Base-by-base conservation (phyloP, 2,888 invertebrate species). In the Folsomia candida region DNA sequence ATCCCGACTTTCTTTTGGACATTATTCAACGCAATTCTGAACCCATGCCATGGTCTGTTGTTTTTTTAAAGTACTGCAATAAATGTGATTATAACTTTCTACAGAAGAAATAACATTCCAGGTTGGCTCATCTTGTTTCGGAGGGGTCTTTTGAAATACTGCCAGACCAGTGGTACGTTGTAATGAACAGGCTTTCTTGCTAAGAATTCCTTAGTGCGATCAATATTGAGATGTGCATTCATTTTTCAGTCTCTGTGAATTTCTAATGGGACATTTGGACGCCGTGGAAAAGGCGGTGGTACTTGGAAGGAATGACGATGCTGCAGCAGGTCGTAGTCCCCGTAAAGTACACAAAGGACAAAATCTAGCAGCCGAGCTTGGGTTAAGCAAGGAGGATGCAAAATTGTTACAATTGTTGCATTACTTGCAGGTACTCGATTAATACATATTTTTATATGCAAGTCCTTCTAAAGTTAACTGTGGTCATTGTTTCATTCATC, bases 161-260 rank as follows among this genome's bases (percentile, higher is more conserved):
- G 24, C 97, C 97, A 0, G 95, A 97, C n/a, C 97, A 97, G 82
- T 97, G n/a, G n/a, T n/a, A n/a, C n/a, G n/a, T n/a, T n/a, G n/a
- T n/a, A n/a, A n/a, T n/a, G n/a, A n/a, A n/a, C n/a, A n/a, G n/a
- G n/a, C n/a, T n/a, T n/a, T n/a, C n/a, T n/a, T n/a, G n/a, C n/a
- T n/a, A n/a, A n/a, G n/a, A n/a, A n/a, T n/a, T n/a, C n/a, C n/a
- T n/a, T n/a, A n/a, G n/a, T n/a, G n/a, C n/a, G n/a, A n/a, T n/a
- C n/a, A n/a, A n/a, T n/a, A n/a, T n/a, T n/a, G n/a, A n/a, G n/a
- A n/a, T n/a, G n/a, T n/a, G n/a, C n/a, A n/a, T n/a, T n/a, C n/a
- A n/a, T n/a, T n/a, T n/a, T n/a, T n/a, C n/a, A n/a, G 97, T 82
- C 87, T 98, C 63, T 97, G 97, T 85, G 97, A 97, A 85, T 97